Conservation (phyloP, 2,113 vertebrate species). For the Menura novaehollandiae region DNA sequence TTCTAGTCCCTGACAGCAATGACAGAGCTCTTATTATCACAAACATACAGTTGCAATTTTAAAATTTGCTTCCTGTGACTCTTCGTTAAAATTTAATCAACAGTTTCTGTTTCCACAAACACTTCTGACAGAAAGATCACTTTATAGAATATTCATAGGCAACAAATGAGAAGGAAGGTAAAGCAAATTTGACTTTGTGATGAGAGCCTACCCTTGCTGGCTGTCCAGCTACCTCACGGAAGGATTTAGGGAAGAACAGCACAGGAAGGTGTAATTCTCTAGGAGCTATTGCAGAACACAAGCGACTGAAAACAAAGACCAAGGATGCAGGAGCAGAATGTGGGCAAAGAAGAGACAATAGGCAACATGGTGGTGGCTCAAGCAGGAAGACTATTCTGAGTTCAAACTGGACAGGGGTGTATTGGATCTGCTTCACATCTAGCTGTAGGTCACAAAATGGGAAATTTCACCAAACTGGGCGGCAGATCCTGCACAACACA, state of each 20-base stretch:
- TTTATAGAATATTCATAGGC: background rate
- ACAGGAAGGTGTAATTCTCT: background rate
- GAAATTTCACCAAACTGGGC: background rate
- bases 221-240: background rate
- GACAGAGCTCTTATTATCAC: conserved; percentile 56
- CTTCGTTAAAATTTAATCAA: conserved; percentile 30
- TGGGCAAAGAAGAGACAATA: background rate
- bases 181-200: background rate
- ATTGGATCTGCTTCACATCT: background rate
- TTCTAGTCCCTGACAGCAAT: conserved; percentile 57
- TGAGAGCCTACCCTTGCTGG: background rate
- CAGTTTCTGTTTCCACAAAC: conserved; percentile 41
- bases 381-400: background rate
- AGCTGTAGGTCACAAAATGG: background rate
- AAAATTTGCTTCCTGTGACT: conserved; percentile 57
- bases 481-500: background rate
- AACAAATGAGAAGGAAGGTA: background rate
- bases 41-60: conserved; percentile 45
- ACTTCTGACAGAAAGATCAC: background rate
- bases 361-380: background rate
- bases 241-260: background rate
- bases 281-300: background rate
- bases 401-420: background rate
- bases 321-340: background rate
- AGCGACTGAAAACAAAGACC: background rate